Base-by-base conservation (phyloP, 2,797 vertebrate genomes). In the Valencia hispanica region DNA sequence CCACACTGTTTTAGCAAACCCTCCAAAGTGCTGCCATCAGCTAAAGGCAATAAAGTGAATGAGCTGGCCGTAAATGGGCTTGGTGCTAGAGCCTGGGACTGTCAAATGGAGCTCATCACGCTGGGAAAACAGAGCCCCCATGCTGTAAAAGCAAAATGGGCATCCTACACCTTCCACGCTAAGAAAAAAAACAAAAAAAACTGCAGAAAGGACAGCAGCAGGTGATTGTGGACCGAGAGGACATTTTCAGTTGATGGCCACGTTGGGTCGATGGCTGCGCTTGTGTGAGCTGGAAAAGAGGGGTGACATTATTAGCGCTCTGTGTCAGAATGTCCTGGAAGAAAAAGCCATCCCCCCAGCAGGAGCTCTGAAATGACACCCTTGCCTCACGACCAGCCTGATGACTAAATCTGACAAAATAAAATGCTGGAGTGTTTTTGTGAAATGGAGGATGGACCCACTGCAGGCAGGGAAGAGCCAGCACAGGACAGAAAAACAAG, bases 21-120 rank as follows among this genome's bases (percentile, higher is more conserved):
- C 89, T 91, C 88, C 86, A 93, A 90, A 91, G 89, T 90, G 89
- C 89, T 91, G 85, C 93, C 91, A 93, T 91, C 88, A 92, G 90
- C 87, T 74, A 81, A 87, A 70, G 84, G 93, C 88, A 83, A 84
- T 88, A 86, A 88, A 90, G 87, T 77, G 90, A 90, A 91, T 74
- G 89, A 89, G 86, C 80, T 89, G 79, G 71, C 83, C 70, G 79
- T 81, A 90, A 92, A 90, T 87, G 86, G 80, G 70, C 68, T 70
- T 34, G 83, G 86, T 86, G 84, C 87, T 82, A 87, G 90, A 87
- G 77, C 82, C 85, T 80, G 82, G 82, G 83, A 78, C 86, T 90
- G 89, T 92, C 87, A 91, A 90, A 90, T 73, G 86, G 87, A 83
- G 83, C 85, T 89, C 87, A 87, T 89, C 87, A 77, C 75, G 68